phyloP scores from a whole-genome alignment of 2,797 vertebrate species.

The Choloepus didactylus region DNA sequence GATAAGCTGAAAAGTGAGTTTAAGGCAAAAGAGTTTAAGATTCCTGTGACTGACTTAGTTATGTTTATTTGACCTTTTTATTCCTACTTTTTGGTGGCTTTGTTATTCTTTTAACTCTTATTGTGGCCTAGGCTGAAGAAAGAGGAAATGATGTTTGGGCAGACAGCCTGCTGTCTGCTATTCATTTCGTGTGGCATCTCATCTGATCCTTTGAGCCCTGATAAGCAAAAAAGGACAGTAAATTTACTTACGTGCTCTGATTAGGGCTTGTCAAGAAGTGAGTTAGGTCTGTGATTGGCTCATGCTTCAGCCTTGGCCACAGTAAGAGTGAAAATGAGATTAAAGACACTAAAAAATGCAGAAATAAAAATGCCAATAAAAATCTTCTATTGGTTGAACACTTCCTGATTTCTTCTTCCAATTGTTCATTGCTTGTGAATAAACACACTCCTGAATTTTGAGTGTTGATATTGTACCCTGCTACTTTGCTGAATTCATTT shows the following conservation, averaged over 20 bases:
- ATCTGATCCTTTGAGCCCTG: neutral
- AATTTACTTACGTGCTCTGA: neutral
- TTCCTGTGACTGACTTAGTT: neutral
- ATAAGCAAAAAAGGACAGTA: neutral
- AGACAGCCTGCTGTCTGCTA: neutral
- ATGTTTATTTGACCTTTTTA: slow-evolving; percentile 6
- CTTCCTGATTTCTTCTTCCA: too few relatives aligned
- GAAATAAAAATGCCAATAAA: neutral
- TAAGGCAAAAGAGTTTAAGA: neutral
- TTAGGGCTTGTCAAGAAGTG: neutral
- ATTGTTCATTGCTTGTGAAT: too few relatives aligned
- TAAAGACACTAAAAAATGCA: slow-evolving; percentile 33
- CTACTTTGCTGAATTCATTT: too few relatives aligned
- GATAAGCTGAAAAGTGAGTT: neutral
- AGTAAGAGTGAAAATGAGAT: neutral
- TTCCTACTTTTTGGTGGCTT: neutral
- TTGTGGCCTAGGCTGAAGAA: neutral
- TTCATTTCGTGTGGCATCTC: neutral
- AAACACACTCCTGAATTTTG: too few relatives aligned
- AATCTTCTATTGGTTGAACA: neutral
- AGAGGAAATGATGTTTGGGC: neutral
- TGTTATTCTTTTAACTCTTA: neutral
- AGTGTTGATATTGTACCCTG: too few relatives aligned
- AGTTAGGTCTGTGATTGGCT: neutral
- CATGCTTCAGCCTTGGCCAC: neutral